Evolutionary conservation across 2,888 invertebrate genomes (phyloP).

Genomic region (Amphimallon solstitiale): DNA sequence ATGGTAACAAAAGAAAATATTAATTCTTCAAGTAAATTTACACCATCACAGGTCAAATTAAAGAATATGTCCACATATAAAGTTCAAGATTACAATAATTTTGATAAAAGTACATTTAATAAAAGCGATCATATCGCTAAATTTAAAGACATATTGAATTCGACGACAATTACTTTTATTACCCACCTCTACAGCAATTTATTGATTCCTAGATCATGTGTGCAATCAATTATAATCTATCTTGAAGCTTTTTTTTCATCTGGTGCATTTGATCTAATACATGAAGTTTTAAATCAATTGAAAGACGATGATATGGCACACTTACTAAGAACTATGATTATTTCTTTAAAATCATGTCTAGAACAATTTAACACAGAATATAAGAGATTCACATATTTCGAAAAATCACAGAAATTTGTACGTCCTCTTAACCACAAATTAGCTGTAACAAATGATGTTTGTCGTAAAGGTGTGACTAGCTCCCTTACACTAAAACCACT

Average conservation of each 20-base stretch:
- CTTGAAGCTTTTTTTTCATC: background rate
- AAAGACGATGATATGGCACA: background rate
- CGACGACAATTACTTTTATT: too few species aligned
- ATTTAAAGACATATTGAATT: too few species aligned
- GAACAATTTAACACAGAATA: constrained; percentile 25
- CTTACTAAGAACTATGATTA: background rate
- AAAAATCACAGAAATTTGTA: constrained; percentile 12
- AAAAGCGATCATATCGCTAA: too few species aligned
- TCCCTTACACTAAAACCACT: constrained; percentile 12
- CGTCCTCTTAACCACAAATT: constrained; percentile 2
- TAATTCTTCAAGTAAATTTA: too few species aligned
- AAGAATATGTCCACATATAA: too few species aligned
- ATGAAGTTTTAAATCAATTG: background rate
- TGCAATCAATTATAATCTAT: background rate
- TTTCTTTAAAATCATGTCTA: background rate
- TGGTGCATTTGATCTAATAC: background rate
- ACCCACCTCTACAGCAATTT: too few species aligned
- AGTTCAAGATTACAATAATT: too few species aligned
- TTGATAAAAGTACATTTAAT: too few species aligned
- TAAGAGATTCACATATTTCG: constrained; percentile 7
- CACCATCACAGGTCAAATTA: too few species aligned
- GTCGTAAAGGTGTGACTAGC: background rate
- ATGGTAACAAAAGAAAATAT: too few species aligned
- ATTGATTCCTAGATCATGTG: constrained; percentile 7
- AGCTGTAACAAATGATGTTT: constrained; percentile 1